A percentile compares a stretch with the other conserved stretches of the same genome.
phyloP scores from a whole-genome alignment of 2,797 vertebrate species.

The Falco peregrinus region DNA sequence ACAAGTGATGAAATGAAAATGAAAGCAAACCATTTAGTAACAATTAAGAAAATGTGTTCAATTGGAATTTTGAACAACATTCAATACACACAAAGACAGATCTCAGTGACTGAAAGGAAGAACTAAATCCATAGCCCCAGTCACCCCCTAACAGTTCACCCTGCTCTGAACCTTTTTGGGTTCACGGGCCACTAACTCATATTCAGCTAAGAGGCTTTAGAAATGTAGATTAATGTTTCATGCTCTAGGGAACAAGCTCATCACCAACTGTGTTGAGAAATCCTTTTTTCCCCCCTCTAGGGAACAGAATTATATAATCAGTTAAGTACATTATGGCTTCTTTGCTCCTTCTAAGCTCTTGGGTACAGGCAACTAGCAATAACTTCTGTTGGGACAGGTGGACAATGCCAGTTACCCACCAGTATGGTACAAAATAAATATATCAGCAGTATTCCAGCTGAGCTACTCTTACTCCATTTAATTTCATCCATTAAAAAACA shows the following conservation, averaged over 20 bases:
- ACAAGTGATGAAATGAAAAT: not conserved
- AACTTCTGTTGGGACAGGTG: not conserved
- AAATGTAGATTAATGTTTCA: conserved; percentile 64
- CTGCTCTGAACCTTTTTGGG: conserved; percentile 5
- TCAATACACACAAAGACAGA: not conserved
- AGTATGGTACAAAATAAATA: not conserved
- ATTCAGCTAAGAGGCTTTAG: conserved; percentile 57
- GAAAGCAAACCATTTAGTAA: not conserved
- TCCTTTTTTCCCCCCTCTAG: not conserved
- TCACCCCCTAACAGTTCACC: not conserved
- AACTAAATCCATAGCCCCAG: not conserved
- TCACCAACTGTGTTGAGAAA: conserved; percentile 40
- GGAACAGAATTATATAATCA: conserved; percentile 5
- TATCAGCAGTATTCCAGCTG: not conserved
- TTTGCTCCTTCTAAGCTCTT: not conserved
- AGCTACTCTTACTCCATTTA: not conserved
- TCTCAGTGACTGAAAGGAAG: not conserved
- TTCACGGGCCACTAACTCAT: conserved; percentile 10
- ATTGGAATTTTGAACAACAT: not conserved
- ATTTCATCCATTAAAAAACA: not conserved
- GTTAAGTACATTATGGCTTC: conserved; percentile 20
- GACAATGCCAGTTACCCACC: not conserved
- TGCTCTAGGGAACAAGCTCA: conserved; percentile 61
- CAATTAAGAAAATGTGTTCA: not conserved
- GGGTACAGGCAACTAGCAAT: not conserved